Base-by-base conservation (phyloP, 2,113 vertebrate genomes). In the Trichomycterus rosablanca region DNA sequence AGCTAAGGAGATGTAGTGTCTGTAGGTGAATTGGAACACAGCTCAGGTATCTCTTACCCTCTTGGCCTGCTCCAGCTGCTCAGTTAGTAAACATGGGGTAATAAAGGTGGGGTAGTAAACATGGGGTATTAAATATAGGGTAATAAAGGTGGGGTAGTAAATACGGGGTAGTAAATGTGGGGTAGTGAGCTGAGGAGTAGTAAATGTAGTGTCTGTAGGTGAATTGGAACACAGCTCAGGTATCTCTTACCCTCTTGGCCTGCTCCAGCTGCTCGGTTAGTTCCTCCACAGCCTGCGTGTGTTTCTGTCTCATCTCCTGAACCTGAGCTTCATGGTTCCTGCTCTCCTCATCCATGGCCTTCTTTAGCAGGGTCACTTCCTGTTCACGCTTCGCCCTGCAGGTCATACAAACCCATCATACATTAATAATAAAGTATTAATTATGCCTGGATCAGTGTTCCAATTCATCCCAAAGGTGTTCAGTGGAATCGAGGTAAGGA, bases 271-370 rank as follows among this genome's bases (percentile, higher is more conserved):
- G 89, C 40, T 94, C 92, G 0, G 89, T 87, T 54, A 94, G 81
- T 59, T 94, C 92, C 51, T 94, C 92, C 57, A 93, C 81, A 0
- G 73, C 88, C 70, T 93, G 91, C 0, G 89, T 85, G 70, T 94
- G 91, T 24, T 91, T 92, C 78, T 93, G 90, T 55, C 92, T 79
- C 91, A 93, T 93, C 75, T 94, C 92, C 67, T 93, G 92, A 8
- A 94, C 86, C 68, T 93, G 92, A 1, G 91, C 88, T 72, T 94
- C 92, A 0, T 94, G 92, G 42, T 81, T 83, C 8, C 90, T 80
- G 0, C 86, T 85, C 77, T 94, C 92, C 49, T 93, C 92, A 0
- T 94, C 92, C 66, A 94, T 81, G 1, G 89, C 88, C 68, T 54
- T 87, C 77, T 92, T 93, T 65, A 94, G 75, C 59, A 91, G 78